phyloP scores from a whole-genome alignment of 2,113 vertebrate genomes.

The Todiramphus chloris region DNA sequence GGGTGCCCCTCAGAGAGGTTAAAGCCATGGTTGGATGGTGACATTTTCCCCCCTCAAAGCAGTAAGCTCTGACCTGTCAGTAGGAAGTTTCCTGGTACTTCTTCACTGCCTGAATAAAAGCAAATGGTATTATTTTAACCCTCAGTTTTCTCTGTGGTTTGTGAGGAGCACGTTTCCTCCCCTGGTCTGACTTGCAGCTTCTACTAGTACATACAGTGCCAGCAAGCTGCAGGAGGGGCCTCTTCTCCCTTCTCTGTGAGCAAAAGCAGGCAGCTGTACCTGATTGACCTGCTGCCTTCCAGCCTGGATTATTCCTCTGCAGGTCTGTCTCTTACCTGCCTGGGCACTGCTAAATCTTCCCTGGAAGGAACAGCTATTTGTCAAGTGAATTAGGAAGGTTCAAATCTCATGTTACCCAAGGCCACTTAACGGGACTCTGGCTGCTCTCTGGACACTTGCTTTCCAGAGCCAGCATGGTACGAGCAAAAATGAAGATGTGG shows the following conservation, averaged over 20 bases:
- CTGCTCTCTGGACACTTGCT: neutral
- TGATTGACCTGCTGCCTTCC: conserved; percentile 34
- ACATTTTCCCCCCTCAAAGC: neutral
- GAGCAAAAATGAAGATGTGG: neutral
- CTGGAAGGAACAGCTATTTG: conserved; percentile 19
- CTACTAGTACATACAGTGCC: rapidly evolving
- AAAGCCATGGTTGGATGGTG: neutral
- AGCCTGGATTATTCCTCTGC: conserved; percentile 1
- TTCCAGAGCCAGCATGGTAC: neutral
- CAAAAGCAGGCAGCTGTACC: neutral
- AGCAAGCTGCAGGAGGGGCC: neutral
- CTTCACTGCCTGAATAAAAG: neutral
- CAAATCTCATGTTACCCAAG: neutral
- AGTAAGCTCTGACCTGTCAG: neutral
- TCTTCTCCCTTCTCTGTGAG: neutral
- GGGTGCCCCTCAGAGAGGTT: neutral
- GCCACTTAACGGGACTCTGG: neutral
- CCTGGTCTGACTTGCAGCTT: neutral
- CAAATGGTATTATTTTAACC: neutral
- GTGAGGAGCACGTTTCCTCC: neutral
- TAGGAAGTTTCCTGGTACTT: neutral
- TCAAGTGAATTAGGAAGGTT: conserved; percentile 18
- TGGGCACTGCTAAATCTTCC: conserved; percentile 26
- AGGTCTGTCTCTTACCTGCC: conserved; percentile 33
- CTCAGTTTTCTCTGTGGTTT: neutral